A percentile compares a stretch with the other conserved stretches of the same genome.
These are phyloP conservation scores for Stichodactyla mertensii DNA, from an alignment of 64 coral and sea anemone species.

Conservation along the genomic window DNA sequence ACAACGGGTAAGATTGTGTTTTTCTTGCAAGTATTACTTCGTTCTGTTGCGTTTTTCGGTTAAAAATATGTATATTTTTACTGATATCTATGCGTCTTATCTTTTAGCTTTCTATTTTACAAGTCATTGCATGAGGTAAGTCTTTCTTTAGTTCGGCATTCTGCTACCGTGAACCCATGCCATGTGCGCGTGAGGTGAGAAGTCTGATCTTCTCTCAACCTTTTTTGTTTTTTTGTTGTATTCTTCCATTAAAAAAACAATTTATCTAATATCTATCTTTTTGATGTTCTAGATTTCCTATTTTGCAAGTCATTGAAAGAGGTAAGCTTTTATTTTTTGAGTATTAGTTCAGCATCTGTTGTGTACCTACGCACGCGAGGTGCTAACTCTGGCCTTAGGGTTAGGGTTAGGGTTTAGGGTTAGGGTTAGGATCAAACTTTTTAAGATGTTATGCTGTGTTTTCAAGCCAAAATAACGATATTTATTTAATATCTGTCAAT, in stretches of 20 bases:
- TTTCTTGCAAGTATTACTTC: constrained; percentile 31
- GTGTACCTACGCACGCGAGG: too few relatives aligned
- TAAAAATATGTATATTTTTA: constrained; percentile 33
- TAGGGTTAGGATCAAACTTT: too few relatives aligned
- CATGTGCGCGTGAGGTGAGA: constrained; percentile 32
- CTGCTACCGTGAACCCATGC: constrained; percentile 26
- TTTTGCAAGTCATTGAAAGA: too few relatives aligned
- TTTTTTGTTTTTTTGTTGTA: too few relatives aligned
- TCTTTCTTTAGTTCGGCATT: constrained; percentile 31
- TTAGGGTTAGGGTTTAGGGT: too few relatives aligned
- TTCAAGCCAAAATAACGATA: constrained; percentile 28
- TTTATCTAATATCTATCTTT: too few relatives aligned
- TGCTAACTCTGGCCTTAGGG: too few relatives aligned
- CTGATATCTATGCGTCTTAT: constrained; percentile 35
- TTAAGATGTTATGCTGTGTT: constrained; percentile 34
- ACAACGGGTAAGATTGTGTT: constrained; percentile 15
- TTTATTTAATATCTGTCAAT: constrained; percentile 30
- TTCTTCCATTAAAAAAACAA: too few relatives aligned
- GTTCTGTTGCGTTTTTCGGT: constrained; percentile 33
- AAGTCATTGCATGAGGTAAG: constrained; percentile 35
- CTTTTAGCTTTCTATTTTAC: constrained; percentile 36
- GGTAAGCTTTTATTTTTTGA: too few relatives aligned
- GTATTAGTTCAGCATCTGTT: too few relatives aligned
- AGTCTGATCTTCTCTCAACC: constrained; percentile 16
- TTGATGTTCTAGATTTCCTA: too few relatives aligned